These are phyloP conservation scores for Lithophane leautieri DNA, from an alignment of 2,888 invertebrate species.

Conservation along the genomic window DNA sequence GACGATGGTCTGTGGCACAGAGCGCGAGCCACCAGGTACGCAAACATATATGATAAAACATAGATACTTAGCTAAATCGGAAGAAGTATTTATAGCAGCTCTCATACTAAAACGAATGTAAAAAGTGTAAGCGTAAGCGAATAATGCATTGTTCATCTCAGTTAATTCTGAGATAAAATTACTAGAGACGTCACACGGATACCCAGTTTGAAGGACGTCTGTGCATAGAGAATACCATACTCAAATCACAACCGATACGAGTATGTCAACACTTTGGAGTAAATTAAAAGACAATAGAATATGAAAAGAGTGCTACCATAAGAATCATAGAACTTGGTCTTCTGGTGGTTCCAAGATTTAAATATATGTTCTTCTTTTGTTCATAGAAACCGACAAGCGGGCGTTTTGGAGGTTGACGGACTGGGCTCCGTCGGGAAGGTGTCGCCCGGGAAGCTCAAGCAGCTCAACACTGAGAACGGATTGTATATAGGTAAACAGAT, in stretches of 20 bases:
- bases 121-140: too few species aligned
- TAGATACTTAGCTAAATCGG: too few species aligned
- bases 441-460: slow-evolving; percentile 95
- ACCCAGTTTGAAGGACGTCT: not conserved
- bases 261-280: too few species aligned
- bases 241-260: not conserved
- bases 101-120: too few species aligned
- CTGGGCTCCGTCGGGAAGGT: slow-evolving; percentile 94
- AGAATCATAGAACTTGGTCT: not conserved
- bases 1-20: slow-evolving; percentile 95
- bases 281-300: too few species aligned
- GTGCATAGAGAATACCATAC: not conserved
- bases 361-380: slow-evolving; percentile 51
- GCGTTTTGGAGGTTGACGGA: slow-evolving; percentile 97
- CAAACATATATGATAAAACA: not conserved
- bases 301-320: not conserved
- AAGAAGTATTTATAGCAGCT: too few species aligned
- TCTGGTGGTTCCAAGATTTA: not conserved
- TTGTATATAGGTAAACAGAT: slow-evolving; percentile 94
- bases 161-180: too few species aligned
- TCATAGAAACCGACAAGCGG: slow-evolving; percentile 95
- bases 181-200: too few species aligned
- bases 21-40: slow-evolving; percentile 85
- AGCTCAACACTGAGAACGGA: slow-evolving; percentile 96
- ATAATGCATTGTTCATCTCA: too few species aligned